Evolutionary conservation across 2,113 vertebrate species (phyloP).

Genomic region (Verasper variegatus): DNA sequence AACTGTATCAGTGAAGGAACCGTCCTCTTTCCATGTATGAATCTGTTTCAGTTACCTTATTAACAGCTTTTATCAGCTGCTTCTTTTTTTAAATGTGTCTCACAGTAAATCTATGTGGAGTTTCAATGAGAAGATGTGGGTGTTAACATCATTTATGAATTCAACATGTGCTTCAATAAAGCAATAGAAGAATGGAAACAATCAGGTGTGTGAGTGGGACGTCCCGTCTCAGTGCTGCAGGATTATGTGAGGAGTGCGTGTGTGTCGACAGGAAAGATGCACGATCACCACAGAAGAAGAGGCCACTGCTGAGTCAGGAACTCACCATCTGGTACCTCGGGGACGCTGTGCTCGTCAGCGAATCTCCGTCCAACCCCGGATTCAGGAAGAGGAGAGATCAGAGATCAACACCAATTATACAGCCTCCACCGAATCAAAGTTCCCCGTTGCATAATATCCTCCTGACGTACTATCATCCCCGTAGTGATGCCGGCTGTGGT

Average conservation of each 20-base stretch:
- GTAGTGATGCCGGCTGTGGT: neutral
- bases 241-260: neutral
- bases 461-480: slow-evolving; percentile 2
- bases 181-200: neutral
- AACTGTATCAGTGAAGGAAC: no score
- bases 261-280: slow-evolving; percentile 24
- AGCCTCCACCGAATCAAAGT: slow-evolving; percentile 34
- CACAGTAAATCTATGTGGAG: neutral
- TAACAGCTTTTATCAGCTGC: neutral
- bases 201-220: neutral
- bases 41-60: no score
- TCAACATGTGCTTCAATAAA: neutral
- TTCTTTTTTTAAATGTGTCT: neutral
- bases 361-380: slow-evolving; percentile 54
- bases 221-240: slow-evolving; percentile 3
- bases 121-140: neutral
- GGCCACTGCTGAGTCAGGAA: slow-evolving; percentile 63
- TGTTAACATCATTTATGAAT: no score
- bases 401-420: slow-evolving; percentile 14
- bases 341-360: slow-evolving; percentile 70
- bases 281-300: slow-evolving; percentile 36
- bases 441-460: slow-evolving; percentile 43
- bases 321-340: slow-evolving; percentile 73
- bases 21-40: no score
- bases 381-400: slow-evolving; percentile 48